Evolutionary conservation across 2,888 invertebrate genomes (phyloP), one percentile per base, ranked within the genome.

Genomic region (Lasiommata megera): DNA sequence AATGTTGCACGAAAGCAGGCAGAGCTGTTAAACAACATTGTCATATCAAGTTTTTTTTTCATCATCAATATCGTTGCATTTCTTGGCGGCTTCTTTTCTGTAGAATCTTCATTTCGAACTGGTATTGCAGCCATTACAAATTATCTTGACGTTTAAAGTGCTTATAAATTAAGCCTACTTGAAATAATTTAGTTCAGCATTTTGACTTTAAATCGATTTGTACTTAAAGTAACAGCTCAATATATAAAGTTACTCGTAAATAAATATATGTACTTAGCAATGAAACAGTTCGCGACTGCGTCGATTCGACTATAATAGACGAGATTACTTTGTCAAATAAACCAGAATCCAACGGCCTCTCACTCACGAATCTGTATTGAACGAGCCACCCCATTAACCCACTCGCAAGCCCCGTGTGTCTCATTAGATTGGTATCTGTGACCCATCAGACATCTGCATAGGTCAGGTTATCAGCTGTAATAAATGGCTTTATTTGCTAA

Each of bases 401-500:
- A 60, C 46, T 57, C 59, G 54, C 38, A 60, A 59, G 48, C 51
- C 44, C 51, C 40, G 55, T 56, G 54, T 54, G 58, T 59, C 54
- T 58, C 63, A 57, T 63, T 63, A 61, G 59, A 63, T 59, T 36
- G 43, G 31, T 63, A 63, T 63, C 63, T 63, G 12, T 50, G 58
- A 61, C 58, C 54, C 63, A 63, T 61, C 62, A 62, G 62, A 52
- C 46, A 58, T 58, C 55, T 55, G 53, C 62, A 56, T 61, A 61
- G 61, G 56, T 58, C 60, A 53, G 63, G 65, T 58, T 65, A 65
- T 63, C 65, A 46, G 52, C 23, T 18, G 50, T 63, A 61, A 65
- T 65, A 65, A 61, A 65, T 61, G 63, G 63, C 65, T 65, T 63
- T 62, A 62, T 62, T 57, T 54, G 52, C 54, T 54, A 56, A 50